Percentiles rank a stretch among this genome's conserved stretches.
phyloP scores from a whole-genome alignment of 2,797 vertebrate species.

The Tauraco hartlaubi region DNA sequence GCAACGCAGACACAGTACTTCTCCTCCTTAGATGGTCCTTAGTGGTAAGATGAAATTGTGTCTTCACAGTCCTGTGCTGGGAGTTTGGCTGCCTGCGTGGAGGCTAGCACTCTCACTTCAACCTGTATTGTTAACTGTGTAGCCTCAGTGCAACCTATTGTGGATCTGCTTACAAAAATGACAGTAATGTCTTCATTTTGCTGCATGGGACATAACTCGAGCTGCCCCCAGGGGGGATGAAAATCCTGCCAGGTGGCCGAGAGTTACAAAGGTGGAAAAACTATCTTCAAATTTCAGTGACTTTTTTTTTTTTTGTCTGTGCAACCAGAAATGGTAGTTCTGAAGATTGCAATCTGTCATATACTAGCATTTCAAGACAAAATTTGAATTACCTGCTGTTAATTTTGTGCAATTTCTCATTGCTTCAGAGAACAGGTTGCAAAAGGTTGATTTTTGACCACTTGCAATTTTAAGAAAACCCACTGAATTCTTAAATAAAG shows the following conservation, averaged over 20 bases:
- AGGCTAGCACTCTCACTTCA: background rate
- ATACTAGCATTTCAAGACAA: background rate
- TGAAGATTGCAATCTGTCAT: background rate
- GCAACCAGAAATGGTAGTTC: background rate
- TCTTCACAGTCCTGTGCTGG: background rate
- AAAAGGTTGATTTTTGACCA: background rate
- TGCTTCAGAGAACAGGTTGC: background rate
- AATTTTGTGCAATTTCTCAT: background rate
- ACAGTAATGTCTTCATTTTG: rapidly evolving
- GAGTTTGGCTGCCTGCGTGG: background rate
- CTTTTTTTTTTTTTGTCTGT: background rate
- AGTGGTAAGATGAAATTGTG: background rate
- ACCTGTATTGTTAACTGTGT: background rate
- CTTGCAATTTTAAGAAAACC: rapidly evolving
- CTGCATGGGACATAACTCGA: rapidly evolving
- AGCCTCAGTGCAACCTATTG: background rate
- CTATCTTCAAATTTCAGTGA: background rate
- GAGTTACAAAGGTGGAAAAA: background rate
- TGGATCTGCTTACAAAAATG: background rate
- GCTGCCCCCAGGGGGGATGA: background rate
- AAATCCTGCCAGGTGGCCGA: background rate
- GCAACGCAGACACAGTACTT: background rate
- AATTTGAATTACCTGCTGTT: background rate
- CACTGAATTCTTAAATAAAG: background rate
- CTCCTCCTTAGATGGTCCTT: background rate